phyloP scores from a whole-genome alignment of 2,113 vertebrate species.

The Vanacampus margaritifer region DNA sequence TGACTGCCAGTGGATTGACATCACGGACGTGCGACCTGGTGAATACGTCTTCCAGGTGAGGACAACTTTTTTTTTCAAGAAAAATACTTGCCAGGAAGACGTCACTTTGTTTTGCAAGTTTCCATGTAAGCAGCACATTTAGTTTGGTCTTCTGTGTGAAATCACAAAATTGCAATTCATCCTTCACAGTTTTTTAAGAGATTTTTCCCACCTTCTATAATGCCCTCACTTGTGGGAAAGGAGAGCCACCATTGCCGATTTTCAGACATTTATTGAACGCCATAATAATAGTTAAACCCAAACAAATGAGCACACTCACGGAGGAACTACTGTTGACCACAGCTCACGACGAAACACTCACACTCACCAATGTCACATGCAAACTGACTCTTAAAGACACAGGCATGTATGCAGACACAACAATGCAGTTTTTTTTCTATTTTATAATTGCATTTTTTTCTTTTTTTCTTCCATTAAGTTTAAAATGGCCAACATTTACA shows the following conservation, averaged over 20 bases:
- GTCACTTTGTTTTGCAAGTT: neutral
- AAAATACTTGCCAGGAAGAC: neutral
- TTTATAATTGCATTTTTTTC: neutral
- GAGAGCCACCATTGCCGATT: too few relatives aligned
- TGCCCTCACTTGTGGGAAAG: too few relatives aligned
- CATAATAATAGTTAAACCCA: too few relatives aligned
- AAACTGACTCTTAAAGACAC: neutral
- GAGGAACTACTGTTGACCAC: neutral
- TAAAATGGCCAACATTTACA: neutral
- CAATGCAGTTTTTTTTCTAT: too few relatives aligned
- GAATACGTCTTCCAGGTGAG: slow-evolving; percentile 95
- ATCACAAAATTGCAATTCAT: too few relatives aligned
- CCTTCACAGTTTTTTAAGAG: too few relatives aligned
- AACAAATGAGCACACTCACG: neutral
- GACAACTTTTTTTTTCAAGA: neutral
- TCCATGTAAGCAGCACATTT: neutral
- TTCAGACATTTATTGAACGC: too few relatives aligned
- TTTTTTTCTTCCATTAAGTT: neutral
- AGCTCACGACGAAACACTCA: neutral
- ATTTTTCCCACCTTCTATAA: too few relatives aligned
- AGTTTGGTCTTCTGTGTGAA: neutral
- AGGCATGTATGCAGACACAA: neutral
- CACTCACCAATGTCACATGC: neutral
- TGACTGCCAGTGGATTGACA: slow-evolving; percentile 96
- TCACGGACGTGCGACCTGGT: slow-evolving; percentile 87